Evolutionary conservation across 2,888 invertebrate species (phyloP).

Genomic region (Nasonovia ribisnigri): DNA sequence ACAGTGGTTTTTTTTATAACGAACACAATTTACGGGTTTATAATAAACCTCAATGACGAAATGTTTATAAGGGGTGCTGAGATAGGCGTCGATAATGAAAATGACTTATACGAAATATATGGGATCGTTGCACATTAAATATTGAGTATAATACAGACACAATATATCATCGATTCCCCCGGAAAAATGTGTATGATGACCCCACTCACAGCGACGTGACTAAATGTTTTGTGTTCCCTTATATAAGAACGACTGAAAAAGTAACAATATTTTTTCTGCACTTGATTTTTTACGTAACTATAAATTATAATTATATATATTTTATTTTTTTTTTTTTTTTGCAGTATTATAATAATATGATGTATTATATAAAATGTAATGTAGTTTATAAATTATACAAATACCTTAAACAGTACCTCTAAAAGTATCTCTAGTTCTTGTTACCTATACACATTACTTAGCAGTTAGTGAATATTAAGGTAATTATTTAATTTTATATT

Average conservation of each 20-base stretch:
- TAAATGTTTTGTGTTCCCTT: not conserved
- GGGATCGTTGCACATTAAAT: not conserved
- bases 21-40: not conserved
- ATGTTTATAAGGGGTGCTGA: not conserved
- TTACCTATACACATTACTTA: not conserved
- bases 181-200: not conserved
- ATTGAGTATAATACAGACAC: not conserved
- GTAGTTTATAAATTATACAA: not conserved
- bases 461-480: not conserved
- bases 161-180: not conserved
- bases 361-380: not conserved
- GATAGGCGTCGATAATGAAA: slow-evolving; percentile 10
- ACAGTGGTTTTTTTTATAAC: not conserved
- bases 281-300: not conserved
- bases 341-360: not conserved
- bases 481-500: not conserved
- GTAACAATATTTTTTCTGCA: not conserved
- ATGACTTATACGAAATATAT: not conserved
- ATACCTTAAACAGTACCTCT: no score
- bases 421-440: not conserved
- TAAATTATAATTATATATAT: not conserved
- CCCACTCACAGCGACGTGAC: not conserved
- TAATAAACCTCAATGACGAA: not conserved
- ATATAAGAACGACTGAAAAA: not conserved
- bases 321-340: no score